Base-by-base conservation (phyloP, 2,113 vertebrate species). In the Periophthalmus modestus region DNA sequence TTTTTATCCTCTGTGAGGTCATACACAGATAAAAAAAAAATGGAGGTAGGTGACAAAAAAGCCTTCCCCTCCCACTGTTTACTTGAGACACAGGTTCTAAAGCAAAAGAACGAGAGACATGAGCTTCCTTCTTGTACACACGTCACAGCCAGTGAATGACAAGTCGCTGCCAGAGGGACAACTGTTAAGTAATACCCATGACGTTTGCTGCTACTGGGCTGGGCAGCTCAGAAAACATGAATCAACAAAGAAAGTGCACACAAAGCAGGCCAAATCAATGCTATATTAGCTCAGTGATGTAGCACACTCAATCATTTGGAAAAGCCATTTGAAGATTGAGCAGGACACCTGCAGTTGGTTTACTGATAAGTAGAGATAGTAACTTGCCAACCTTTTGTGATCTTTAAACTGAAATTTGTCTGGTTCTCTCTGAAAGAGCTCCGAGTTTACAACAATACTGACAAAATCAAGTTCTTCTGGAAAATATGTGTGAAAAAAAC, bases 1-100 rank as follows among this genome's bases (percentile, higher is more conserved):
- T 91, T 89, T 91, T 89, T 91, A 91, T 75, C 54, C 13, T 7
- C 57, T 14, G 48, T 89, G 82, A 92, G 70, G 85, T 90, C 88
- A 89, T 72, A 70, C 2, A 12, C 48, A 79, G 81, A 73, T 58
- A 39, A 58, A 76, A 67, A n/a, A 78, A 47, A 79, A 66, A 59
- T 13, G 65, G 71, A 67, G 50, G 54, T 67, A 10, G 74, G 39
- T 74, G 69, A 77, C 76, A 85, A 87, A 87, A 67, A 66, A 33
- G 62, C 73, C 43, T 71, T 80, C 70, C 52, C 46, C 73, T 79
- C 52, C 23, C 48, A 19, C 6, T 23, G 46, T 50, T 66, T 23
- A 24, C 39, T 5, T 36, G 13, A 47, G 10, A 66, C 9, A 2
- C 33, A 13, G 15, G 18, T 62, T 55, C 59, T 52, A 24, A 28